phyloP scores from a whole-genome alignment of 2,797 vertebrate genomes.

The Poeciliopsis turneri region DNA sequence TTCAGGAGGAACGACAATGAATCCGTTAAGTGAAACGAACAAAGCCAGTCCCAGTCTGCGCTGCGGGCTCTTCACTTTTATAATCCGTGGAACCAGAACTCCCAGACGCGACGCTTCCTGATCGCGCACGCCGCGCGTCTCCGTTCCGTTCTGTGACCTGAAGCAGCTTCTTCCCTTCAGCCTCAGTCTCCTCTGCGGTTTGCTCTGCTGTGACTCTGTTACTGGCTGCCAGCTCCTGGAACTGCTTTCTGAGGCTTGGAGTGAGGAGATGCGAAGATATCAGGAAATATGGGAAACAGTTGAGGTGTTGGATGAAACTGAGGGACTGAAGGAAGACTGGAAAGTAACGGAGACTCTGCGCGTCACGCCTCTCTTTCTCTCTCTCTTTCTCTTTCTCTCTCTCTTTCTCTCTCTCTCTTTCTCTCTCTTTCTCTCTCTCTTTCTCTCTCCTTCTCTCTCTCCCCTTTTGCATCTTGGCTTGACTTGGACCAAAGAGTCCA shows the following conservation, averaged over 20 bases:
- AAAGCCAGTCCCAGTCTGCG: constrained; percentile 24
- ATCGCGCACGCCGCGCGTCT: constrained; percentile 53
- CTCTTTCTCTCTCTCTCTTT: constrained; percentile 11
- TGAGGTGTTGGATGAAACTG: constrained; percentile 38
- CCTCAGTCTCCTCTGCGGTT: constrained; percentile 32
- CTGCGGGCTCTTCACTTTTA: constrained; percentile 38
- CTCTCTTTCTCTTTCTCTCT: constrained; percentile 9
- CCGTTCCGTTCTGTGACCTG: constrained; percentile 65
- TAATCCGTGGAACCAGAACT: constrained; percentile 54
- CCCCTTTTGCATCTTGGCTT: constrained; percentile 12
- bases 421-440: constrained; percentile 14
- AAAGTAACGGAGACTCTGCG: constrained; percentile 45
- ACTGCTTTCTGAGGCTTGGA: constrained; percentile 30
- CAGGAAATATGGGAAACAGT: constrained; percentile 1
- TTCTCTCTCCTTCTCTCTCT: neutral
- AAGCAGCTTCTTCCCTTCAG: constrained; percentile 45
- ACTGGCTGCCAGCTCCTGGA: constrained; percentile 44
- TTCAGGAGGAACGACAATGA: constrained; percentile 3
- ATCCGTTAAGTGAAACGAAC: constrained; percentile 2
- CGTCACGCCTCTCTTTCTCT: constrained; percentile 26
- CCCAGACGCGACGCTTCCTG: constrained; percentile 40
- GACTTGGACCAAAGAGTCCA: constrained; percentile 6
- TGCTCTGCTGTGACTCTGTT: constrained; percentile 47
- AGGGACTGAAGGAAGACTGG: constrained; percentile 38
- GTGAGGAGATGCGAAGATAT: constrained; percentile 15